phyloP scores from a whole-genome alignment of 2,113 vertebrate genomes.

The Excalfactoria chinensis region DNA sequence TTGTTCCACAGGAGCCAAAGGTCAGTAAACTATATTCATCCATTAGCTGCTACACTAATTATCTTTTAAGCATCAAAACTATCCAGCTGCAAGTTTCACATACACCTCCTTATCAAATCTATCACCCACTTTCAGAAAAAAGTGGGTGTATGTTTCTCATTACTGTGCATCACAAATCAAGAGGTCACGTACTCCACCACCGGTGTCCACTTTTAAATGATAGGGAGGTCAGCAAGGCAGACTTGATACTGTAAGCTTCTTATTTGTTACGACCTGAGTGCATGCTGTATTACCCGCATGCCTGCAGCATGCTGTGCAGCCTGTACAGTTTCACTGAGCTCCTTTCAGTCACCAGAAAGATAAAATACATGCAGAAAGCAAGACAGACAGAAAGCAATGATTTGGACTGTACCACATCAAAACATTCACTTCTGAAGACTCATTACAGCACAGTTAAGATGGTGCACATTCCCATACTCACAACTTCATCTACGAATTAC shows the following conservation, averaged over 20 bases:
- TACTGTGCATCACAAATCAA: not conserved
- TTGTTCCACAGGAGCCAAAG: not conserved
- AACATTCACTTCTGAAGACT: not conserved
- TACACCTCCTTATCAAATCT: not conserved
- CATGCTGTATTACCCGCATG: not conserved
- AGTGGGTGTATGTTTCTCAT: not conserved
- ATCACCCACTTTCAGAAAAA: not conserved
- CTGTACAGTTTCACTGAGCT: not conserved
- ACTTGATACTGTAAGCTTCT: not conserved
- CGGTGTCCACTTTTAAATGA: not conserved
- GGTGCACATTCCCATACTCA: not conserved
- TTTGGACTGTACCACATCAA: not conserved
- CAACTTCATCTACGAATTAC: not conserved
- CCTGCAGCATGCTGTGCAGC: too few relatives aligned
- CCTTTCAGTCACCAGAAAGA: not conserved
- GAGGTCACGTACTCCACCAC: too few relatives aligned
- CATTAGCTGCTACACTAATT: not conserved
- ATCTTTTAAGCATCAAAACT: not conserved
- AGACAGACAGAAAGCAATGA: not conserved
- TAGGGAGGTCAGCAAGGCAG: not conserved
- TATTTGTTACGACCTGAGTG: not conserved
- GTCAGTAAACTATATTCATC: not conserved
- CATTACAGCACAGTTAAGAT: not conserved
- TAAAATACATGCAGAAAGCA: not conserved
- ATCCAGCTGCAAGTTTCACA: not conserved